A percentile compares a stretch with the other conserved stretches of the same genome.
These are phyloP conservation scores for Batillaria attramentaria DNA, from an alignment of 1,140 invertebrate genomes.

Conservation along the genomic window DNA sequence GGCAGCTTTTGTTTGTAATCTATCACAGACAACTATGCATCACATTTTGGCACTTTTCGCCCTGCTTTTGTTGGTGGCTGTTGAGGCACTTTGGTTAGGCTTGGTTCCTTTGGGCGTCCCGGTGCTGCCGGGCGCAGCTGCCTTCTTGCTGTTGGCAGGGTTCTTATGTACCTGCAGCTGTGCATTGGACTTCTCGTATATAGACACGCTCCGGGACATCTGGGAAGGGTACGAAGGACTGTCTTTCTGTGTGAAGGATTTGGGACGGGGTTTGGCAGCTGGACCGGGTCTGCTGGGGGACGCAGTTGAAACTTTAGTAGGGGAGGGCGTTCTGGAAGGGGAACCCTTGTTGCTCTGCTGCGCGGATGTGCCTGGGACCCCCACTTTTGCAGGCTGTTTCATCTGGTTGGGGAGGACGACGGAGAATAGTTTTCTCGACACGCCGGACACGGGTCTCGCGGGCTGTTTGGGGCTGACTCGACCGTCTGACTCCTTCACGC, in stretches of 20 bases:
- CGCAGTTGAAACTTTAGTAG: too few relatives aligned
- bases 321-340: neutral
- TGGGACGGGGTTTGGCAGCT: neutral
- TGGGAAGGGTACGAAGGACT: neutral
- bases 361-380: neutral
- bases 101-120: neutral
- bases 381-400: too few relatives aligned
- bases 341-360: too few relatives aligned
- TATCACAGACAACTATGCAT: constrained; percentile 8
- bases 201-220: neutral
- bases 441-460: neutral
- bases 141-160: neutral
- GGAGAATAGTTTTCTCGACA: neutral
- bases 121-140: neutral
- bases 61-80: neutral
- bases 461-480: too few relatives aligned
- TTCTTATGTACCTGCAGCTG: neutral
- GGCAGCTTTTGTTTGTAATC: neutral
- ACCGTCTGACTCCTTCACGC: too few relatives aligned
- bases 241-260: neutral
- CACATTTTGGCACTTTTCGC: neutral
- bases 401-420: neutral
- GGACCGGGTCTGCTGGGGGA: neutral
- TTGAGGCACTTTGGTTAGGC: neutral
- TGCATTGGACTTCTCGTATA: neutral